Base-by-base conservation (phyloP, 2,113 vertebrate species). In the Calyptommatus sinebrachiatus region DNA sequence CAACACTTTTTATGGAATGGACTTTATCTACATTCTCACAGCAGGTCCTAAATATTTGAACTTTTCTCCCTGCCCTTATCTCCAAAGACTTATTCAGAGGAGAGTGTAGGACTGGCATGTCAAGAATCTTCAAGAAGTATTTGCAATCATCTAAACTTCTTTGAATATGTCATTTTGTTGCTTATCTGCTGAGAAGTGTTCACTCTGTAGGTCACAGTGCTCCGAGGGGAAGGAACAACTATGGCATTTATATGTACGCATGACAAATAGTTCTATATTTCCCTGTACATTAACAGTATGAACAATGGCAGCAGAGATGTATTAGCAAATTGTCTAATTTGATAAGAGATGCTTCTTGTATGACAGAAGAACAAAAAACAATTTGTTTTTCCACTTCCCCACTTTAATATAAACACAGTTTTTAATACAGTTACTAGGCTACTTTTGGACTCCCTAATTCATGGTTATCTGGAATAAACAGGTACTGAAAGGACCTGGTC, bases 1-100 rank as follows among this genome's bases (percentile, higher is more conserved):
- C 73, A 88, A 26, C 72, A 53, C 18, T 85, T 84, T 82, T 62
- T 84, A 78, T 67, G 71, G 77, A 86, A 80, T 71, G 29, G 28
- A 62, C 35, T 88, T 80, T 83, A 83, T 79, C 71, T 75, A 50
- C 82, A 75, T 68, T 83, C 68, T 85, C 28, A 8, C 2, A 67
- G 65, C 45, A 85, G 83, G 80, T 83, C 60, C n/a, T 66, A 85
- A 50, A 10, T 20, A 8, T 71, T 80, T 69, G 57, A 77, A 78
- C 76, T 84, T 86, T 84, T 16, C 16, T 35, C 12, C 12, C 11
- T 72, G 77, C 67, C 45, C 28, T 84, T 84, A 61, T 73, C 31
- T 83, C 29, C 80, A 28, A 65, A 0, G 6, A 83, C 9, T 73
- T 82, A 24, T 73, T 78, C 18, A 67, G 48, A 31, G 29, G 0